Evolutionary conservation across 1,140 invertebrate genomes (phyloP).

Genomic region (Amphibalanus amphitrite): DNA sequence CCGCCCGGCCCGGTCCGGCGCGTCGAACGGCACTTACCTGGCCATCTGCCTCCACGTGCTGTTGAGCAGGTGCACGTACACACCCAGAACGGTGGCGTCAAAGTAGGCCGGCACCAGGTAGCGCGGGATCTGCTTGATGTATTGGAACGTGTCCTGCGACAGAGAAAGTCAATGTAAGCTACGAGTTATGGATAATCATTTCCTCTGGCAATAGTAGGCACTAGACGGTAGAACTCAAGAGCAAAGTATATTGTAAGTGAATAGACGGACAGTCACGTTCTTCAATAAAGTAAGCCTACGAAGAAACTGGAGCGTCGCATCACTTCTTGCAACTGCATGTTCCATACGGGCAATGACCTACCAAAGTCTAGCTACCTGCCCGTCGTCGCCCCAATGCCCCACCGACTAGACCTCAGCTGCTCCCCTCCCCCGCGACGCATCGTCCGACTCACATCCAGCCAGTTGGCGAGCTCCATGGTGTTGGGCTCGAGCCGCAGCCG

Average conservation of each 20-base stretch:
- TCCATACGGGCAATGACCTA: slow-evolving; percentile 3
- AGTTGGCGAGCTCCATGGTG: slow-evolving; percentile 40
- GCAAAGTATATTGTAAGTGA: too few relatives aligned
- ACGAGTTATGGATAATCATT: too few relatives aligned
- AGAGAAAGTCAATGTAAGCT: too few relatives aligned
- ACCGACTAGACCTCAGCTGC: neutral
- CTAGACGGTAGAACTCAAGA: too few relatives aligned
- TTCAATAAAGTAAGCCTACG: too few relatives aligned
- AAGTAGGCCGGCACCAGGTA: slow-evolving; percentile 89
- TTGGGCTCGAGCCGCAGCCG: slow-evolving; percentile 45
- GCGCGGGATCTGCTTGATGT: slow-evolving; percentile 59
- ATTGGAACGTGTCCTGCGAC: slow-evolving; percentile 40
- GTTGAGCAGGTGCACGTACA: slow-evolving; percentile 48
- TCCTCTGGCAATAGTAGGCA: too few relatives aligned
- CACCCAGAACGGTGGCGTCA: slow-evolving; percentile 59
- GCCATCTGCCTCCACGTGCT: slow-evolving; percentile 43
- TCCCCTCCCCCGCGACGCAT: neutral
- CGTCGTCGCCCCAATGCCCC: neutral
- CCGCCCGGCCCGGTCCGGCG: too few relatives aligned
- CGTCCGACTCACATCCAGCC: slow-evolving; percentile 32
- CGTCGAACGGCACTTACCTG: slow-evolving; percentile 33
- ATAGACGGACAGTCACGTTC: too few relatives aligned
- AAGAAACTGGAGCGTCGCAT: too few relatives aligned
- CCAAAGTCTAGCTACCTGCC: neutral
- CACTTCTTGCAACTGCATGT: too few relatives aligned